phyloP scores from a whole-genome alignment of 2,797 vertebrate genomes.

The Perdix hodgsoniae region DNA sequence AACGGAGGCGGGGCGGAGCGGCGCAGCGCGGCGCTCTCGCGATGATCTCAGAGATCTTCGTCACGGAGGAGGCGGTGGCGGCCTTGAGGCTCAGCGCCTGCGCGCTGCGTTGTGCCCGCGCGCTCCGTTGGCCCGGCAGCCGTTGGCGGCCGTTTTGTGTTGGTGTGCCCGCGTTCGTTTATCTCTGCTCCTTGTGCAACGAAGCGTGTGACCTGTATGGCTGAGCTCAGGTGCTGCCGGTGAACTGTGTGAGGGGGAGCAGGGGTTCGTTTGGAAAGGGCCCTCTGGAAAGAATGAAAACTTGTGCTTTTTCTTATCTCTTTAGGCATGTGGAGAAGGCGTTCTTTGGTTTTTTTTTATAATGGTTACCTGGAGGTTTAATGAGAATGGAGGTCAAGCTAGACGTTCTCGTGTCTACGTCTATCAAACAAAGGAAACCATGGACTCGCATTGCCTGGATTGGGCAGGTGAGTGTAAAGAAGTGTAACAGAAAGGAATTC shows the following conservation, averaged over 20 bases:
- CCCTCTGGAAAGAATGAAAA: neutral
- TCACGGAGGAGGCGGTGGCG: no score
- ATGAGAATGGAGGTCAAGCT: conserved; percentile 89
- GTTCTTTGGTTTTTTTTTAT: neutral
- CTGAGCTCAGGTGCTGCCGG: no score
- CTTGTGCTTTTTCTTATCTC: neutral
- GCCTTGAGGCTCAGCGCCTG: no score
- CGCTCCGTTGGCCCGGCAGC: no score
- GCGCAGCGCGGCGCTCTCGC: no score
- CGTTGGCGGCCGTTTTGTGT: no score
- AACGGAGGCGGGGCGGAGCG: no score
- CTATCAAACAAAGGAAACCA: conserved; percentile 93
- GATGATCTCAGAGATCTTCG: no score
- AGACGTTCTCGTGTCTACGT: conserved; percentile 90
- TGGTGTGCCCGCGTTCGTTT: no score
- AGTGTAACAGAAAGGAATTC: neutral
- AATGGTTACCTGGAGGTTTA: neutral
- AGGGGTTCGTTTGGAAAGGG: rapidly evolving
- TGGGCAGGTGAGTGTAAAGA: conserved; percentile 84
- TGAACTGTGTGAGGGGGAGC: neutral
- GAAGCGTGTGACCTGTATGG: no score
- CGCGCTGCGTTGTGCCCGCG: no score
- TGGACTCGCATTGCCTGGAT: conserved; percentile 95
- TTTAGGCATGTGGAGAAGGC: neutral
- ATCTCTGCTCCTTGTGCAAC: no score